Evolutionary conservation across 2,113 vertebrate genomes (phyloP).

Genomic region (Bubo scandiacus): DNA sequence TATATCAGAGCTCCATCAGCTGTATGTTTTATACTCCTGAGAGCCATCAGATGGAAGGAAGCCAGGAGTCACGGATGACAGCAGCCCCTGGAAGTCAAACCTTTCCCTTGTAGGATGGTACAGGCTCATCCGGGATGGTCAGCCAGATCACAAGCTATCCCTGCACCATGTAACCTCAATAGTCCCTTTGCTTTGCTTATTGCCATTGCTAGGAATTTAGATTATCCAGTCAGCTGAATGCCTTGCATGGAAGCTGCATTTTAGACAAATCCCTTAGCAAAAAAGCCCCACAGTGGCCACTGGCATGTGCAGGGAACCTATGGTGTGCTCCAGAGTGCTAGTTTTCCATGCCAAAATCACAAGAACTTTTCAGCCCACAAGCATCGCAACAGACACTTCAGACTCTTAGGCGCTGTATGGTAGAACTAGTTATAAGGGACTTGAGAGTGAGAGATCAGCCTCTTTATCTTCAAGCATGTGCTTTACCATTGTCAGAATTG

Average conservation of each 20-base stretch:
- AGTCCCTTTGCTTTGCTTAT: neutral
- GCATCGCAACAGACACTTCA: neutral
- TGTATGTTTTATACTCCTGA: neutral
- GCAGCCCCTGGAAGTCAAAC: neutral
- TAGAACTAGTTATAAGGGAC: neutral
- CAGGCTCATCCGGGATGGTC: neutral
- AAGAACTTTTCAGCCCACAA: neutral
- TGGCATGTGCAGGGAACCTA: neutral
- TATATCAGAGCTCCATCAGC: neutral
- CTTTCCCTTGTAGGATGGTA: neutral
- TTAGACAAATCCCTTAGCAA: neutral
- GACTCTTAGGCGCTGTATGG: neutral
- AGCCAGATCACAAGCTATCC: neutral
- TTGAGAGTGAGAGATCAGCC: neutral
- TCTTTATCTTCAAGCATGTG: neutral
- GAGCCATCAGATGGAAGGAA: neutral
- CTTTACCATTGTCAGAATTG: neutral
- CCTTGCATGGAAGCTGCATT: neutral
- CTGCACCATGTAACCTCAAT: fast-evolving
- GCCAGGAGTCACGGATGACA: neutral
- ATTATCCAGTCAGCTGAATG: neutral
- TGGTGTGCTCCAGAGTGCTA: neutral
- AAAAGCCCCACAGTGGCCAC: neutral
- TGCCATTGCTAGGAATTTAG: neutral
- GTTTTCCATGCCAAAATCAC: neutral